A percentile compares a stretch with the other conserved stretches of the same genome.
These are phyloP conservation scores for Pangasius larnaudii DNA, from an alignment of 2,797 vertebrate species.

Conservation along the genomic window DNA sequence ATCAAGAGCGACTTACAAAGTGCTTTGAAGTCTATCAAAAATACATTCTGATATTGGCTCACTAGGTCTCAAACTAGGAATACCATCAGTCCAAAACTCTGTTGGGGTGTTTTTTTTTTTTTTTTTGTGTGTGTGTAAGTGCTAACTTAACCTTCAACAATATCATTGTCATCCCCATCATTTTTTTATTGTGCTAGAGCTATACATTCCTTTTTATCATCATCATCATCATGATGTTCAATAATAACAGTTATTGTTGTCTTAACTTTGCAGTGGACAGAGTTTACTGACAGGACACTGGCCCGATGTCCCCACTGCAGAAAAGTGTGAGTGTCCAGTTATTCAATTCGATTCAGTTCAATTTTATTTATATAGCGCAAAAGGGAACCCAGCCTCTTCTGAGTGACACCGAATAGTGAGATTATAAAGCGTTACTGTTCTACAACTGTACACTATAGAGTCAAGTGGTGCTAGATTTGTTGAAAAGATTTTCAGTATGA, in stretches of 20 bases:
- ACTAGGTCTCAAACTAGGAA: too few relatives aligned
- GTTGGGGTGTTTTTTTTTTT: too few relatives aligned
- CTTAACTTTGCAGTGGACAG: constrained; percentile 85
- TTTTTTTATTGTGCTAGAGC: neutral
- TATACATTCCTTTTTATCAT: neutral
- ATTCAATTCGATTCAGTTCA: neutral
- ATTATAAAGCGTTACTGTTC: neutral
- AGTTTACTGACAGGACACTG: constrained; percentile 91
- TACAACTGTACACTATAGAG: too few relatives aligned
- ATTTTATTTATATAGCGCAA: neutral
- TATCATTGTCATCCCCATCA: neutral
- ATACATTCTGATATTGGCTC: too few relatives aligned
- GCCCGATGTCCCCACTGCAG: constrained; percentile 93
- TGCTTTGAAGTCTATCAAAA: too few relatives aligned
- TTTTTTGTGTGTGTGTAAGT: too few relatives aligned
- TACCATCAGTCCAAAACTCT: too few relatives aligned
- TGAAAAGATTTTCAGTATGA: too few relatives aligned
- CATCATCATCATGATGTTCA: neutral
- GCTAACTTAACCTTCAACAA: neutral
- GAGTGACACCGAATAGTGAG: neutral
- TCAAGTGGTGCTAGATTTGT: too few relatives aligned
- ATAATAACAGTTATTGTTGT: constrained; percentile 19
- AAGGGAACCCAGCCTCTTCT: neutral
- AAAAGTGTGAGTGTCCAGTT: constrained; percentile 87
- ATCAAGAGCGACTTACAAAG: too few relatives aligned